Evolutionary conservation across 2,797 vertebrate species (phyloP), one percentile per base, ranked within the genome.

Genomic region (Pagetopsis macropterus): DNA sequence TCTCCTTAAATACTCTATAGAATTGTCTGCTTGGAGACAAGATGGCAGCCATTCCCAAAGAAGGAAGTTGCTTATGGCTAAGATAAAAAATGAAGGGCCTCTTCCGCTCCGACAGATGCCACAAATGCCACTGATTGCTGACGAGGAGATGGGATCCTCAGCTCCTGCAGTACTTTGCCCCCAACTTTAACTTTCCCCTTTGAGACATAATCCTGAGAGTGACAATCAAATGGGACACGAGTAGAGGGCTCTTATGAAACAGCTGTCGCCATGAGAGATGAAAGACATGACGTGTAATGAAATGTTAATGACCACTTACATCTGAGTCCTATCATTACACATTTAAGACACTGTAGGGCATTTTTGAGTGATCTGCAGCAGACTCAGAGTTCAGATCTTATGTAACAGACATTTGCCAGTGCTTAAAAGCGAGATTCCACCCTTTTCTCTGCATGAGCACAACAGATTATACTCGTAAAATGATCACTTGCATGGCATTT

Each of bases 231-330:
- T 15, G 37, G 72, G 70, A 80, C 69, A 50, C 56, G 61, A 64
- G 61, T 40, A 7, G 65, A 77, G 21, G 70, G 48, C 75, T 70
- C 63, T 94, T 92, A 89, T 41, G 64, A 82, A 93, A 92, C 13
- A 58, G 51, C 45, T 66, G 76, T 81, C 72, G 41, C 81, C 81
- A 54, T 55, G 75, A 88, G 82, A 81, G 46, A 88, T 65, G 55
- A 82, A 71, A 86, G 74, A 82, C 80, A 79, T 70, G 82, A 75
- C 76, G 21, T 31, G 70, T 58, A 67, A 73, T 83, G 74, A 89
- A 89, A 90, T 78, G 83, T 89, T 89, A 89, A 91, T 61, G 68
- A 78, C 81, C 79, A 83, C 83, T 91, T 88, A 84, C 67, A 66
- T 80, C 75, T 70, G 70, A 87, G 82, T 85, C 79, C 80, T 75